Percentiles rank a stretch among this genome's conserved stretches.
phyloP scores from a whole-genome alignment of 1,140 invertebrate genomes.

The Stegodyphus mimosarum region DNA sequence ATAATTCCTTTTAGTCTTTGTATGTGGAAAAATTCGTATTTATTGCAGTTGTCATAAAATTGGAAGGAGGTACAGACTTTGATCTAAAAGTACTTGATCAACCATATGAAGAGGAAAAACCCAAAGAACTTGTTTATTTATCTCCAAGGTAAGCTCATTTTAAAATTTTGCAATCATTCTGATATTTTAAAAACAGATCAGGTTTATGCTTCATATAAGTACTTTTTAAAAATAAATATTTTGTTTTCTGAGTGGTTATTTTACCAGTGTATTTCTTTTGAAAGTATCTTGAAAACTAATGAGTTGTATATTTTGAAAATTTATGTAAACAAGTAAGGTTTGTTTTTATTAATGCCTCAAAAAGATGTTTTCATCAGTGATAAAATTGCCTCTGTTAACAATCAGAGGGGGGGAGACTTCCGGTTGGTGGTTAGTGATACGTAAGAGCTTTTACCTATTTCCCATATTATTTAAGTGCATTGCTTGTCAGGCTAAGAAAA shows the following conservation, averaged over 20 bases:
- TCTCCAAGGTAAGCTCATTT: neutral
- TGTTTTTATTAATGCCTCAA: no score
- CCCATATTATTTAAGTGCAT: no score
- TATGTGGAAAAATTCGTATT: neutral
- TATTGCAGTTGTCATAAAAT: constrained; percentile 85
- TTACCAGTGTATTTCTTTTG: neutral
- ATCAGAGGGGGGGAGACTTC: no score
- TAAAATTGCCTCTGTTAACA: no score
- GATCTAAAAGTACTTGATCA: constrained; percentile 87
- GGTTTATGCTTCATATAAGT: no score
- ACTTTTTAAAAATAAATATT: no score
- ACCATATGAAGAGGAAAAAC: constrained; percentile 66
- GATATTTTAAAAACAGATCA: no score
- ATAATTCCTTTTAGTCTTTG: neutral
- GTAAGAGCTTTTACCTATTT: no score
- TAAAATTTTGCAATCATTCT: no score
- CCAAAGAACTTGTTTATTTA: constrained; percentile 64
- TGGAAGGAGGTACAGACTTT: constrained; percentile 96
- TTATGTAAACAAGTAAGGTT: neutral
- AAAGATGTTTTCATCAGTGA: no score
- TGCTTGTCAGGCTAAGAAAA: no score
- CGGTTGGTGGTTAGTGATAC: no score
- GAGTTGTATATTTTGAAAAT: neutral
- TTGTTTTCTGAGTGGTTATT: neutral
- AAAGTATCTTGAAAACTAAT: neutral